Base-by-base conservation (phyloP, 2,797 vertebrate species). In the Anguilla megastoma region DNA sequence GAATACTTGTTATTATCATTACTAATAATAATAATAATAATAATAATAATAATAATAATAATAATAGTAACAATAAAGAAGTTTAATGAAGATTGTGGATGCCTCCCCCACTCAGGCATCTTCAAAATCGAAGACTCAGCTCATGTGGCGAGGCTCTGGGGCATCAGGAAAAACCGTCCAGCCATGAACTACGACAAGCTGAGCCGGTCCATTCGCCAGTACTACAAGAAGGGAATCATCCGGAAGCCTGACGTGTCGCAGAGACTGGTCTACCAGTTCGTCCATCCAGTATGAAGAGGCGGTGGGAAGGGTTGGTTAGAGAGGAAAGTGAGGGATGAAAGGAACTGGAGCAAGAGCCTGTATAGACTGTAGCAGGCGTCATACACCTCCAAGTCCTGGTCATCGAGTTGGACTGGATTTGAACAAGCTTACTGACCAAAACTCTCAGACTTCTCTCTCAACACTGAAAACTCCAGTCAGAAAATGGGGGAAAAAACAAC, bases 121-220 rank as follows among this genome's bases (percentile, higher is more conserved):
- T 99, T 99, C 91, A 99, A 99, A 94, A 99, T 99, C 0, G 99
- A 99, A 94, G 98, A 99, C 95, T 99, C 99, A 0, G 98, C 98
- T 36, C 98, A 99, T 18, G 98, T 99, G 27, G 98, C 99, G 0
- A 95, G 98, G 10, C 96, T 99, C 24, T 99, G 98, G 99, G 99
- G 99, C 60, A 96, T 99, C 93, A 93, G 99, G 18, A 99, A 99
- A 96, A 99, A 99, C 91, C 97, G 99, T 0, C 99, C 99, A 0
- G 99, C 99, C 87, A 99, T 99, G 98, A 99, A 99, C 96, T 99
- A 99, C 36, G 99, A 99, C 96, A 99, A 99, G 92, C 96, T 99
- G 93, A 99, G 99, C 94, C 99, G 99, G 90, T 99, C 99, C 93
- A 99, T 99, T 94, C 97, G 99, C 74, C 99, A 99, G 94, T 99